Evolutionary conservation across 2,888 invertebrate species (phyloP).

Genomic region (Odontothrips loti): DNA sequence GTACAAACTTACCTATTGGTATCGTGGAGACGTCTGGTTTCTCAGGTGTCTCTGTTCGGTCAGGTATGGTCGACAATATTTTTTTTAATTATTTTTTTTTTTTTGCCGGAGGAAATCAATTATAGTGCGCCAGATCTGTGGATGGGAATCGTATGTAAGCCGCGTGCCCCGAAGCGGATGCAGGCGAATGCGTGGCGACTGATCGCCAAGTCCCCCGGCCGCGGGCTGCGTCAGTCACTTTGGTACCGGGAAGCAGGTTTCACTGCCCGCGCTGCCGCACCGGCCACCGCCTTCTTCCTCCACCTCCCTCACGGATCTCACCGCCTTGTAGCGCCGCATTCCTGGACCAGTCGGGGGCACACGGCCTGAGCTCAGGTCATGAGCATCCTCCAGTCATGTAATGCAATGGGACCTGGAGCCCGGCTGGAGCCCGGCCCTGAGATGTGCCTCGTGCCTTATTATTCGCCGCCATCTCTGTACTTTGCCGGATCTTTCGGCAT

Average conservation of each 20-base stretch:
- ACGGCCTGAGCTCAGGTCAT: not conserved
- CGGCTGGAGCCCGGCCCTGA: no score
- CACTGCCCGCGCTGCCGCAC: not conserved
- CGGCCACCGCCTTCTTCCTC: not conserved
- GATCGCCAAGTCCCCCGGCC: not conserved
- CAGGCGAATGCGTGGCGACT: not conserved
- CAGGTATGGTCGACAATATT: no score
- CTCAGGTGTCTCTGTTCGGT: no score
- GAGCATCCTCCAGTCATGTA: not conserved
- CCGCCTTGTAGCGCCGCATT: not conserved
- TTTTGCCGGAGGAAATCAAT: not conserved
- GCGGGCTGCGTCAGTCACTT: not conserved
- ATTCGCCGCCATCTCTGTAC: no score
- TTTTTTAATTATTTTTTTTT: not conserved
- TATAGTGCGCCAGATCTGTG: not conserved
- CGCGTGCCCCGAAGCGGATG: not conserved
- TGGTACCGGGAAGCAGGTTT: constrained; percentile 17
- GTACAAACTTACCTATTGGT: no score
- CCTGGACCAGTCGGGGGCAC: not conserved
- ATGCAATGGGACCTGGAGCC: no score
- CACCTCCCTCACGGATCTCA: no score
- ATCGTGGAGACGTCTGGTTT: no score
- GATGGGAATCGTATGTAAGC: not conserved
- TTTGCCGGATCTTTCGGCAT: no score
- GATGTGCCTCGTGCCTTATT: no score